Base-by-base conservation (phyloP, 2,113 vertebrate species). In the Cyanoderma ruficeps region DNA sequence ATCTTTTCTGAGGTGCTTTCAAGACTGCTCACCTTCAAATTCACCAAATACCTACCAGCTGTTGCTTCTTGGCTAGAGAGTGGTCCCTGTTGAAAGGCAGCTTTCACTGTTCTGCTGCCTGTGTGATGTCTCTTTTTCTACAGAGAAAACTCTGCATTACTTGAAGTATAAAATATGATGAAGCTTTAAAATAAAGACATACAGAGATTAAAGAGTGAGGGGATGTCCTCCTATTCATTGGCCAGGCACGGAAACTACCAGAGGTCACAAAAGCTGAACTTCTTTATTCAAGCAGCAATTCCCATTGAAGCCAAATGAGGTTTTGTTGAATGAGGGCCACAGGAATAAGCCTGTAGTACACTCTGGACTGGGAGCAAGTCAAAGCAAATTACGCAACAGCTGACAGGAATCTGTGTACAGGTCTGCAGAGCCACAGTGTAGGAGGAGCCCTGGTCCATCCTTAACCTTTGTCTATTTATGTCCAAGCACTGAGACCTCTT, bases 371-470 rank as follows among this genome's bases (percentile, higher is more conserved):
- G 87, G 88, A 95, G 56, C 41, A 83, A 96, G 91, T 96, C 87
- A 93, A 96, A 96, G 93, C 75, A 20, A 83, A 83, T 96, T 98
- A 97, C 17, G 23, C 94, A 97, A 97, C 10, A 42, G 89, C 94
- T 55, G 15, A 63, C 79, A 87, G 90, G 80, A 94, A 92, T 93
- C 80, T 21, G 65, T 11, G 22, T 44, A 53, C 87, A 69, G 85
- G 42, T 81, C 83, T 69, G 47, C 92, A 96, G 46, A 15, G 47
- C 67, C 13, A 5, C 77, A 52, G 56, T 25, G 74, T 31, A 91
- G 94, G 93, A 97, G 71, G 61, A 81, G 80, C 69, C 64, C 47
- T 13, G 72, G 87, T 93, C 90, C 93, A 96, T 93, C 91, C 79
- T 94, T 96, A 91, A 71, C 67, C 91, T 96, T 77, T 95, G 79